Evolutionary conservation across 2,888 invertebrate genomes (phyloP).

Genomic region (Leucophora obtusa): DNA sequence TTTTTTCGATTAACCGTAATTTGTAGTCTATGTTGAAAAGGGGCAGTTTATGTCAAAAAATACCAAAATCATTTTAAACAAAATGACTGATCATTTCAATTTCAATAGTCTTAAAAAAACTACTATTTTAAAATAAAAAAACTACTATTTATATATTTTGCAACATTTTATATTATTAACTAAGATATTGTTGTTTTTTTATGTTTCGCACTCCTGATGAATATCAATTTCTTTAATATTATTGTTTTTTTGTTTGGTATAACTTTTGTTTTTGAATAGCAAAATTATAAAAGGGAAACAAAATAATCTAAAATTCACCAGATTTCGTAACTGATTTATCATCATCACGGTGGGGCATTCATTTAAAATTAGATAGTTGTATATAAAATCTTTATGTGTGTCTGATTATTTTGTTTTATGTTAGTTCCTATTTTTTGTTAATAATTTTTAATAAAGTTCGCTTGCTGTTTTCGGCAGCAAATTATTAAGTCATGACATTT

Average conservation of each 20-base stretch:
- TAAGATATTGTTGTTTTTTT: slow-evolving; percentile 2
- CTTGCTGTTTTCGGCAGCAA: slow-evolving; percentile 8
- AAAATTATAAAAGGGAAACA: slow-evolving; percentile 1
- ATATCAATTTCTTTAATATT: slow-evolving; percentile 34
- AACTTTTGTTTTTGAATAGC: background rate
- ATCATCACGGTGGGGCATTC: slow-evolving; percentile 2
- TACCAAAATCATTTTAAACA: background rate
- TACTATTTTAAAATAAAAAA: background rate
- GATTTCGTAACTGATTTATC: slow-evolving; percentile 53
- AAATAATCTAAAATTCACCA: slow-evolving; percentile 5
- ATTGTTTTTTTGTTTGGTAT: background rate
- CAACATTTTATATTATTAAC: slow-evolving; percentile 32
- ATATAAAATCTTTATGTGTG: background rate
- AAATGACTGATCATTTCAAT: background rate
- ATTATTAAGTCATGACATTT: slow-evolving; percentile 31
- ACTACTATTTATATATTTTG: background rate
- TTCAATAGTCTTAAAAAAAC: slow-evolving; percentile 2
- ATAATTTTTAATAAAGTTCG: background rate
- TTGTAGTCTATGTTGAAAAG: slow-evolving; percentile 20
- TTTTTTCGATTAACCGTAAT: slow-evolving; percentile 26
- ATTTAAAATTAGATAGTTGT: background rate
- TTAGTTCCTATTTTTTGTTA: slow-evolving; percentile 1
- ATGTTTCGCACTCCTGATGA: slow-evolving; percentile 22
- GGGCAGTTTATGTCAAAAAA: slow-evolving; percentile 3
- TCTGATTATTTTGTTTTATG: background rate